Evolutionary conservation across 2,113 vertebrate species (phyloP).

Genomic region (Isichthys henryi): DNA sequence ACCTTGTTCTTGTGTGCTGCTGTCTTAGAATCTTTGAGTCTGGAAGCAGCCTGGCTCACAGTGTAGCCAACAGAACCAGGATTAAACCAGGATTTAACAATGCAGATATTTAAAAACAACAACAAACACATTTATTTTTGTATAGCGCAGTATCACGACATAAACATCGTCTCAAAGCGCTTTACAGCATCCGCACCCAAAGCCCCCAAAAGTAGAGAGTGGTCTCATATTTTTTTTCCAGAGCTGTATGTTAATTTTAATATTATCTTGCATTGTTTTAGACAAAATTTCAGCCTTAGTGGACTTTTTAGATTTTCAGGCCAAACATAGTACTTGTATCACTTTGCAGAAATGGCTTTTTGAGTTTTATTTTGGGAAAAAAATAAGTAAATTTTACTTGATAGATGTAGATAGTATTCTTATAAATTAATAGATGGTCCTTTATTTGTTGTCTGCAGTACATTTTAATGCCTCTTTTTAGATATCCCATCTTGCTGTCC

Average conservation of each 20-base stretch:
- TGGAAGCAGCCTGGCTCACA: neutral
- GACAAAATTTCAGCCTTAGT: neutral
- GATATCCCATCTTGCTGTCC: neutral
- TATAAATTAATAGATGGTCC: neutral
- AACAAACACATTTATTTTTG: too few relatives aligned
- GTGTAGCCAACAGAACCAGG: neutral
- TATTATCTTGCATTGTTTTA: neutral
- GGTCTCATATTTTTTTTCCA: neutral
- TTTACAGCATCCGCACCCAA: too few relatives aligned
- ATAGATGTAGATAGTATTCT: neutral
- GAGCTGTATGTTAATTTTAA: neutral
- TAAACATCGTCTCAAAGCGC: too few relatives aligned
- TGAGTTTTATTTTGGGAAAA: neutral
- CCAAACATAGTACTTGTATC: neutral
- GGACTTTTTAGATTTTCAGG: neutral
- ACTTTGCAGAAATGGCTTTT: neutral
- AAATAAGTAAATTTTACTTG: neutral
- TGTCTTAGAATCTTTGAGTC: neutral
- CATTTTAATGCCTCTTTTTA: neutral
- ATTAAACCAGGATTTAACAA: neutral
- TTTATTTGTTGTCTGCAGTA: neutral
- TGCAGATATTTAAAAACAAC: too few relatives aligned
- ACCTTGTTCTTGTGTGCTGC: neutral
- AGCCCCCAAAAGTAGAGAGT: neutral
- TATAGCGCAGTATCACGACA: too few relatives aligned